Evolutionary conservation across 2,797 vertebrate genomes (phyloP), one percentile per base, ranked within the genome.

Genomic region (Centroberyx gerrardi): DNA sequence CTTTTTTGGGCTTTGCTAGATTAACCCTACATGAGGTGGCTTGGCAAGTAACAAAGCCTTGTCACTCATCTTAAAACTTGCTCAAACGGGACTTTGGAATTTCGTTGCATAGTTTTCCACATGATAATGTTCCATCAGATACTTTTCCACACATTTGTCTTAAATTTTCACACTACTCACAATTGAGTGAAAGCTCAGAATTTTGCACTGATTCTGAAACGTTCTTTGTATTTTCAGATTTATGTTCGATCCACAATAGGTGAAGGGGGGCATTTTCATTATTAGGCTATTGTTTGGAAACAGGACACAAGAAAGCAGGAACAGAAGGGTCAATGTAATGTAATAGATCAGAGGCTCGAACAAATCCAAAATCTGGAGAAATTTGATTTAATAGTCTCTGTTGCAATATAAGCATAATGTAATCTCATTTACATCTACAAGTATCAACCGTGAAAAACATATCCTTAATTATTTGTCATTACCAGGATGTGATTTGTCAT

Each of bases 401-500:
- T 36, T 36, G 33, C 33, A 36, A 36, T 36, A 36, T 8, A 36
- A 36, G 33, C n/a, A 51, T 51, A 51, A 51, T 44, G 42, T 44
- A 17, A 17, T 15, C 15, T 15, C 13, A 51, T 48, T 48, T 10
- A 48, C 22, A 22, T 22, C 22, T 22, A 22, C 22, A 22, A 22
- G 33, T n/a, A 2, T 22, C 31, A 38, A 52, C 33, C 69, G 63
- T 63, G 22, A 56, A 38, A 72, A 66, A 60, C 2, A 1, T 9
- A 36, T 8, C 27, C 8, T 48, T 44, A 18, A 52, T 0, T 29
- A 33, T 54, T 60, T 53, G 40, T 17, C 46, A 36, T 36, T 53
- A n/a, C 40, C 29, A 62, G 51, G 44, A 49, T 51, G 36, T 59
- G 59, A 68, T 28, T 62, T 55, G 10, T 22, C 28, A 75, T 13